phyloP scores from a whole-genome alignment of 2,888 invertebrate species.

The Caenorhabditis doughertyi region DNA sequence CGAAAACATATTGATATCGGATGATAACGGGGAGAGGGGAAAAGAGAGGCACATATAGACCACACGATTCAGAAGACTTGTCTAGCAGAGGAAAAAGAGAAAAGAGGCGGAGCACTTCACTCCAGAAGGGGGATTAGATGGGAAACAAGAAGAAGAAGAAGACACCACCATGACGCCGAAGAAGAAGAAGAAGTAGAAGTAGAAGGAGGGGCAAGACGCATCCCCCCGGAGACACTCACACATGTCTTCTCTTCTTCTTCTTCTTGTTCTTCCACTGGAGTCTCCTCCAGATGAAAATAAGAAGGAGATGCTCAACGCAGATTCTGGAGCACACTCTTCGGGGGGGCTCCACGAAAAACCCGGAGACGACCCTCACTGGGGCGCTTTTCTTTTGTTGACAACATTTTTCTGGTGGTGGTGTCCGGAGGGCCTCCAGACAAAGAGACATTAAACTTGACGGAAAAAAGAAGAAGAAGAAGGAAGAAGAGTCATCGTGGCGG shows the following conservation, averaged over 20 bases:
- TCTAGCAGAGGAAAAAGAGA: conserved; percentile 10
- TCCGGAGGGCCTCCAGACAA: conserved; percentile 48
- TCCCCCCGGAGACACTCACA: conserved; percentile 59
- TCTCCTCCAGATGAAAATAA: background rate
- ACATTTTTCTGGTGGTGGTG: conserved; percentile 47
- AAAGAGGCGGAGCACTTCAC: conserved; percentile 20
- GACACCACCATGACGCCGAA: too few species aligned
- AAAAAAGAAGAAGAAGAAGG: conserved; percentile 4
- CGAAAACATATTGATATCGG: conserved; percentile 36
- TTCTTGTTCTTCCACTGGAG: background rate
- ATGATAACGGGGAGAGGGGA: too few species aligned
- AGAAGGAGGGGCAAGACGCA: conserved; percentile 35
- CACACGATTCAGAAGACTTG: conserved; percentile 40
- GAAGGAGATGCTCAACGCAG: conserved; percentile 48
- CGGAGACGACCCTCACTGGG: too few species aligned
- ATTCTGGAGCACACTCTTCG: conserved; percentile 52
- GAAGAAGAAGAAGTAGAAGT: conserved; percentile 25
- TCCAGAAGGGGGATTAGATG: conserved; percentile 48
- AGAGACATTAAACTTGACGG: conserved; percentile 60
- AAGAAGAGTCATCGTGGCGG: background rate
- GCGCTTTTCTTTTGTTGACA: conserved; percentile 52
- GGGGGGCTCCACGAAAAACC: conserved; percentile 38
- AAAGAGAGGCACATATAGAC: too few species aligned
- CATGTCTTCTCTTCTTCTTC: too few species aligned
- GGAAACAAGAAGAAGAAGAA: conserved; percentile 27